Conservation (phyloP, 2,113 vertebrate species). For the Lepidothrix coronata region DNA sequence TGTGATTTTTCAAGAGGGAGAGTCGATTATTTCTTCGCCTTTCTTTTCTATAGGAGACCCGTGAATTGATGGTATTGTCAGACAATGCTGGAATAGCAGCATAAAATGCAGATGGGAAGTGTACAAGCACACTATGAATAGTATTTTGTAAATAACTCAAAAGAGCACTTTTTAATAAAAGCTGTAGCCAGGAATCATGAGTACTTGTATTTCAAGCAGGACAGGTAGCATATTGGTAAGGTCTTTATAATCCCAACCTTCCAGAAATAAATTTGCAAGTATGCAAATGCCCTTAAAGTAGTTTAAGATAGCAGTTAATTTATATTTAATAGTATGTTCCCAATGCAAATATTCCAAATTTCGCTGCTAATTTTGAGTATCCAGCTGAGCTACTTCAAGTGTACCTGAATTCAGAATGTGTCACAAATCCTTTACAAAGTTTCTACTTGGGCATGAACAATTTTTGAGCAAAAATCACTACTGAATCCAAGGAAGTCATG, state of each 20-base stretch:
- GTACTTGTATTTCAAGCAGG: background rate
- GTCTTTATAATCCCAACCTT: background rate
- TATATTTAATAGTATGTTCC: background rate
- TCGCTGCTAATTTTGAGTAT: background rate
- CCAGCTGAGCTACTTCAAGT: background rate
- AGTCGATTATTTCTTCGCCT: background rate
- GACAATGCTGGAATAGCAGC: background rate
- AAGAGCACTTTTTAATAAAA: background rate
- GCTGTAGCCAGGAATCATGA: background rate
- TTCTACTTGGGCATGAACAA: background rate
- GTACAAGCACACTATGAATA: background rate
- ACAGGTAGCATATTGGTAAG: background rate
- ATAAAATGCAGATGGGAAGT: background rate
- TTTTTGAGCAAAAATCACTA: background rate
- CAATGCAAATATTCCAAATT: background rate
- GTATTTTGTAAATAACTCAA: background rate
- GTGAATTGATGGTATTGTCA: background rate
- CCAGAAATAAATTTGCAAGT: background rate
- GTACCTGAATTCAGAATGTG: background rate
- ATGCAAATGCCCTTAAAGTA: background rate
- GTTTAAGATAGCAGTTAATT: background rate
- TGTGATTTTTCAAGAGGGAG: constrained; percentile 18
- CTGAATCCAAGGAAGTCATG: background rate
- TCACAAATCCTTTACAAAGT: background rate
- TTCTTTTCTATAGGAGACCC: background rate